A percentile compares a stretch with the other conserved stretches of the same genome.
These are phyloP conservation scores for Stenichneumon culpator DNA, from an alignment of 2,888 invertebrate species.

Conservation along the genomic window DNA sequence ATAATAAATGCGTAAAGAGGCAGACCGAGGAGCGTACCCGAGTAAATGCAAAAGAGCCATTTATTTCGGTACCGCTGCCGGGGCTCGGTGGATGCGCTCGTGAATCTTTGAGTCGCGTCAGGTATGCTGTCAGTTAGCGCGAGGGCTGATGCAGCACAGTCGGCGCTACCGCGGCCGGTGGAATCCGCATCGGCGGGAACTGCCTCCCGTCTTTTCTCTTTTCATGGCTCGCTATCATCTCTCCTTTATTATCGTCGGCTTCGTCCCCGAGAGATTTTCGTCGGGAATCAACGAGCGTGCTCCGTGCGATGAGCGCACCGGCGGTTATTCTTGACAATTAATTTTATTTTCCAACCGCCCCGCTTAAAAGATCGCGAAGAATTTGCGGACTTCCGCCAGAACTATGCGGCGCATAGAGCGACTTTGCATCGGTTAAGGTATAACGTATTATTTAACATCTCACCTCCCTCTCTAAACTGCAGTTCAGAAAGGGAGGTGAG, in stretches of 20 bases:
- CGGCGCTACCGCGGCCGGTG: constrained; percentile 25
- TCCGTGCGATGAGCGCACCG: constrained; percentile 47
- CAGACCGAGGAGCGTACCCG: not conserved
- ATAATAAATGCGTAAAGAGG: constrained; percentile 14
- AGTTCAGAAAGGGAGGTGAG: not conserved
- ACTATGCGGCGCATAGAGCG: not conserved
- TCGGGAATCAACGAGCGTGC: constrained; percentile 44
- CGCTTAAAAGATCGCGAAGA: not conserved
- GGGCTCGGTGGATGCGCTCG: constrained; percentile 47
- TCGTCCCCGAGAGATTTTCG: constrained; percentile 51
- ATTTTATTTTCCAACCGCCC: constrained; percentile 57
- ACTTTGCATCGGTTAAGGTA: not conserved
- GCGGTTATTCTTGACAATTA: constrained; percentile 73
- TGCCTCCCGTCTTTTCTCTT: constrained; percentile 31
- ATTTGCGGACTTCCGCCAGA: constrained; percentile 25
- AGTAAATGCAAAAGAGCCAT: constrained; percentile 40
- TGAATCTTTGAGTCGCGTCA: constrained; percentile 78
- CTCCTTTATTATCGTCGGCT: constrained; percentile 54
- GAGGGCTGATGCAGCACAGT: constrained; percentile 53
- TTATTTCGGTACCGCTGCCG: constrained; percentile 58
- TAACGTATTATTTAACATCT: too few relatives aligned
- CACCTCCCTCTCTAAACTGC: too few relatives aligned
- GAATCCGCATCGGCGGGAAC: constrained; percentile 32
- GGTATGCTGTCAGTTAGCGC: constrained; percentile 78
- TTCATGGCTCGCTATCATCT: constrained; percentile 41